Evolutionary conservation across 2,888 invertebrate genomes (phyloP), one percentile per base, ranked within the genome.

Genomic region (Nomada hirtipes): DNA sequence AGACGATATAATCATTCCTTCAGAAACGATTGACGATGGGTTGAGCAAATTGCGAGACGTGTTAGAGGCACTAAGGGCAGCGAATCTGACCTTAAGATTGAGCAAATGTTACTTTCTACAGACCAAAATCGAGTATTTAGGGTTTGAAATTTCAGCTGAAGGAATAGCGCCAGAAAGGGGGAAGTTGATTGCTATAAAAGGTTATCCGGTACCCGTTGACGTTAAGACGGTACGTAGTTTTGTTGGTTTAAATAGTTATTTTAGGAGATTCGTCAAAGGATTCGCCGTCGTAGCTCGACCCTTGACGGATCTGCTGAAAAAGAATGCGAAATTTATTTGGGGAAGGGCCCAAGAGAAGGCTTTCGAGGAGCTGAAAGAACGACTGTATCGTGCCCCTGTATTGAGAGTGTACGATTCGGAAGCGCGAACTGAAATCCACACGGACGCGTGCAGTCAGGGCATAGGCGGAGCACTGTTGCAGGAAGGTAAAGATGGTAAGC

Each of bases 161-260:
- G 57, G 57, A 23, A 53, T 53, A 53, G n/a, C 29, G 29, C 29
- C 29, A 29, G 29, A 29, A 29, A 29, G 29, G 29, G 13, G 55
- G 11, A 57, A 57, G 23, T 20, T 57, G 2, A n/a, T 23, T 57
- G 11, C 10, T 23, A 11, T 57, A 57, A 57, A 57, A 20, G 10
- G n/a, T 11, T 57, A 57, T 23, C 55, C 55, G 11, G 23, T 57
- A 23, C 55, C 55, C 11, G 7, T 20, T 23, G 26, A 10, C 11
- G 55, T 57, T 20, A 57, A 57, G 11, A 23, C 20, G 11, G 55
- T 57, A 57, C 55, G 55, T 57, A 57, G 55, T 57, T 57, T 57
- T 23, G 23, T 20, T 57, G 55, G 23, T 10, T 20, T 57, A 23
- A 20, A 10, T 10, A 57, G 55, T 57, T 57, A 57, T 57, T 57